Percentiles rank a stretch among this genome's conserved stretches.
Evolutionary conservation across 2,113 vertebrate genomes (phyloP).

Genomic region (Charina bottae): DNA sequence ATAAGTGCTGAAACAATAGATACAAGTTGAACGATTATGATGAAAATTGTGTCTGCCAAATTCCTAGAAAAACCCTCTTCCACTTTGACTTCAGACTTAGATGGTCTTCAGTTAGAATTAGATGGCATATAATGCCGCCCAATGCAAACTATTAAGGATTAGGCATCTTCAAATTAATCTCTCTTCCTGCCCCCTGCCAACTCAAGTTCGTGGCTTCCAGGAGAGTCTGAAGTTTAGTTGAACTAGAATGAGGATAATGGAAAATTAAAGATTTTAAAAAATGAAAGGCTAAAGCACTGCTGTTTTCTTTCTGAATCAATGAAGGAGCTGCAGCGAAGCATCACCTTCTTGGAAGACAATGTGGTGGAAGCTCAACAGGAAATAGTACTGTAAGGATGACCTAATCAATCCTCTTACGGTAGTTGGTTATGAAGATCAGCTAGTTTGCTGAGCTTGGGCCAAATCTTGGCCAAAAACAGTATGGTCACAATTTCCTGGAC

Average conservation of each 20-base stretch:
- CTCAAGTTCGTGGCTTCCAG: neutral
- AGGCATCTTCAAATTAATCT: neutral
- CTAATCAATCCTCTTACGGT: neutral
- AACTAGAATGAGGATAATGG: neutral
- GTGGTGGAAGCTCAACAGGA: slow-evolving; percentile 29
- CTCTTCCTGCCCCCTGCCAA: neutral
- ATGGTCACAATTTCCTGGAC: neutral
- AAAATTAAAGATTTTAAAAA: neutral
- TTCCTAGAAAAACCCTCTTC: neutral
- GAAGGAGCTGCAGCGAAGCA: slow-evolving; percentile 30
- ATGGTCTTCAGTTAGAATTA: neutral
- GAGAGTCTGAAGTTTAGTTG: neutral
- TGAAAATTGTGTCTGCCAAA: neutral
- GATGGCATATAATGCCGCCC: neutral
- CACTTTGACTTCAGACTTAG: neutral
- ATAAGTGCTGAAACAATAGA: neutral
- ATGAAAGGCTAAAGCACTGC: neutral
- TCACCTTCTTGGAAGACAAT: neutral
- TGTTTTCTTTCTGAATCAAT: neutral
- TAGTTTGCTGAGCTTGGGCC: neutral
- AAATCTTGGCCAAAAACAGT: neutral
- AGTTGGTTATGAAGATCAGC: neutral
- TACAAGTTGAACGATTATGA: neutral
- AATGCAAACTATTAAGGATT: neutral
- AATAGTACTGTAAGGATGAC: neutral